A percentile compares a stretch with the other conserved stretches of the same genome.
phyloP scores from a whole-genome alignment of 2,888 invertebrate genomes.

The Scaptomyza reducta region DNA sequence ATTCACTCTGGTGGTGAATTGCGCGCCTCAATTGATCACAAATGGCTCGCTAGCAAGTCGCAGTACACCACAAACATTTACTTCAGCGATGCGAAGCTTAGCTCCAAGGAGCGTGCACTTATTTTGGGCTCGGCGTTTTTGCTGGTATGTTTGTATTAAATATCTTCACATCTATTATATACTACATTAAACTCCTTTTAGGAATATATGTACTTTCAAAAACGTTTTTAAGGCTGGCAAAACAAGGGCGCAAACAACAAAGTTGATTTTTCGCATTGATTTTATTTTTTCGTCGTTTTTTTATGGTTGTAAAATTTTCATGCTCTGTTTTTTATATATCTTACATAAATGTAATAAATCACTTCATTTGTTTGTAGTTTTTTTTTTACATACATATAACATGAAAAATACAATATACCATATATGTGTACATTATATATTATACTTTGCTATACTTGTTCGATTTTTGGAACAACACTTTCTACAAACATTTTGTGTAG shows the following conservation, averaged over 20 bases:
- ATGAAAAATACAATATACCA: conserved; percentile 30
- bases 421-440: conserved; percentile 24
- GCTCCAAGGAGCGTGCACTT: conserved; percentile 91
- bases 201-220: conserved; percentile 84
- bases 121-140: conserved; percentile 92
- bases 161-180: not conserved
- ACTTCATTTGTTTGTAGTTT: conserved; percentile 62
- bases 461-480: conserved; percentile 68
- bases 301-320: conserved; percentile 74
- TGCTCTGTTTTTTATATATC: conserved; percentile 62
- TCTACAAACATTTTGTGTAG: conserved; percentile 57
- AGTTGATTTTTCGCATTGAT: conserved; percentile 59
- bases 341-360: conserved; percentile 78
- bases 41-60: conserved; percentile 88
- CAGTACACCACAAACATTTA: conserved; percentile 90
- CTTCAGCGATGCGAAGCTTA: conserved; percentile 89
- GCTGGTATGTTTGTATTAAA: conserved; percentile 86
- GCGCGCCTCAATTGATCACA: conserved; percentile 87
- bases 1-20: conserved; percentile 84
- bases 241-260: not conserved
- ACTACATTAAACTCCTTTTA: conserved; percentile 35
- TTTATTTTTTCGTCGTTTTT: conserved; percentile 62
- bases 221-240: conserved; percentile 56
- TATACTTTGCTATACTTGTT: conserved; percentile 19
- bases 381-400: conserved; percentile 53